These are phyloP conservation scores for Cossypha heuglini DNA, from an alignment of 2,797 vertebrate genomes.

Conservation along the genomic window DNA sequence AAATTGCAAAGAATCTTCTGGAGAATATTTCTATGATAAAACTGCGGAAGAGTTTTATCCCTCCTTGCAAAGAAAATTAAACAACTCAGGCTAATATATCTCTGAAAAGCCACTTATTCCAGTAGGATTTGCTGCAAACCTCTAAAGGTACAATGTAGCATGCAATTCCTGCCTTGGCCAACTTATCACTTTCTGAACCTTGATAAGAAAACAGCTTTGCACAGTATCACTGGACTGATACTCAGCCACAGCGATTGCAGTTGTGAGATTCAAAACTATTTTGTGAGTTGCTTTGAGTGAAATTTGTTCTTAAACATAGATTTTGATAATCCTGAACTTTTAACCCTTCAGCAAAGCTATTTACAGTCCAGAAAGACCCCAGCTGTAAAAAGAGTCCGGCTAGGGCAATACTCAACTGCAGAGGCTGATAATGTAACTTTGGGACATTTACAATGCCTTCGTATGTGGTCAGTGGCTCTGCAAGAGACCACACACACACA, in stretches of 20 bases:
- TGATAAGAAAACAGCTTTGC: background rate
- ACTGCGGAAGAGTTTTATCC: background rate
- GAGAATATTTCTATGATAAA: background rate
- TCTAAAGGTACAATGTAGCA: background rate
- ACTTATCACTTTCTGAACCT: background rate
- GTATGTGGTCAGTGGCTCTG: slow-evolving; percentile 75
- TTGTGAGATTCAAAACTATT: background rate
- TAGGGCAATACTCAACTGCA: slow-evolving; percentile 30
- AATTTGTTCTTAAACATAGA: background rate
- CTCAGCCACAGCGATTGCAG: background rate
- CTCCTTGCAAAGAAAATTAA: background rate
- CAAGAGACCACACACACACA: slow-evolving; percentile 85
- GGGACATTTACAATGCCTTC: slow-evolving; percentile 65
- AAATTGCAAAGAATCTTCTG: background rate
- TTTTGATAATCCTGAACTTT: slow-evolving; percentile 54
- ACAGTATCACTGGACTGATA: too few species aligned
- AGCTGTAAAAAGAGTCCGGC: background rate
- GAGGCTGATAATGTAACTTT: slow-evolving; percentile 64
- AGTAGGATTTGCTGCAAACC: background rate
- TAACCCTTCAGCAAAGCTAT: slow-evolving; percentile 45
- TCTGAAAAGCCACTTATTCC: background rate
- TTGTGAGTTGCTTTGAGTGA: background rate
- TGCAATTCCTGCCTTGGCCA: background rate
- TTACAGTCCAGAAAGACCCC: slow-evolving; percentile 51
- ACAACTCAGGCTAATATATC: background rate